phyloP scores from a whole-genome alignment of 2,113 vertebrate genomes.

The Perognathus longimembris region DNA sequence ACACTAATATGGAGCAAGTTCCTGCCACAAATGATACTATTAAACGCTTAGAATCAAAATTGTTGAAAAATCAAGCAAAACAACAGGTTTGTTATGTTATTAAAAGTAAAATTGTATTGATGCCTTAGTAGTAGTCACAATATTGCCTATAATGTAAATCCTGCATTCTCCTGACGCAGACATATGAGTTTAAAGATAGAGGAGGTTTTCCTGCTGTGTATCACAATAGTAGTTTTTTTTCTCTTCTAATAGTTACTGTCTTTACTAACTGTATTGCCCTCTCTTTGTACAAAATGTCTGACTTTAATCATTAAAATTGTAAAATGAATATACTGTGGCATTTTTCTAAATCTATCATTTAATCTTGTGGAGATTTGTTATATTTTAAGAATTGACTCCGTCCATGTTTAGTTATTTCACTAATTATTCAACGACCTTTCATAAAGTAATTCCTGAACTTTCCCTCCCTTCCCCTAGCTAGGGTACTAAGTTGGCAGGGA shows the following conservation, averaged over 20 bases:
- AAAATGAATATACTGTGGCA: neutral
- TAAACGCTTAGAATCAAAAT: conserved; percentile 95
- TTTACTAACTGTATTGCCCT: neutral
- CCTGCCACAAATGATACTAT: conserved; percentile 96
- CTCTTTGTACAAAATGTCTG: neutral
- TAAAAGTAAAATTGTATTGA: neutral
- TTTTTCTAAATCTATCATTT: neutral
- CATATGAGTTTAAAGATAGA: neutral
- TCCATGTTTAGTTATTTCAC: conserved; percentile 32
- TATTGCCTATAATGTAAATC: neutral
- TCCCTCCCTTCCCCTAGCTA: neutral
- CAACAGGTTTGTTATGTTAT: conserved; percentile 85
- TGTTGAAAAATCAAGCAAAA: conserved; percentile 92
- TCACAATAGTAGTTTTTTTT: conserved; percentile 2
- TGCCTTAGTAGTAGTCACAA: neutral
- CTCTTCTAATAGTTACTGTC: conserved; percentile 7
- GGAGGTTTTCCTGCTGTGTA: neutral
- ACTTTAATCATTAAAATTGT: conserved; percentile 35
- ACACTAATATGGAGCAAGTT: conserved; percentile 94
- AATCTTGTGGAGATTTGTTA: conserved; percentile 1
- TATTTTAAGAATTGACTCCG: conserved; percentile 27
- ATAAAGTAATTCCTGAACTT: neutral
- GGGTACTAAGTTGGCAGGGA: too few species aligned
- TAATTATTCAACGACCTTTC: neutral
- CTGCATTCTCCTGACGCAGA: neutral